Conservation (phyloP, 2,797 vertebrate genomes). For the Squalus acanthias region DNA sequence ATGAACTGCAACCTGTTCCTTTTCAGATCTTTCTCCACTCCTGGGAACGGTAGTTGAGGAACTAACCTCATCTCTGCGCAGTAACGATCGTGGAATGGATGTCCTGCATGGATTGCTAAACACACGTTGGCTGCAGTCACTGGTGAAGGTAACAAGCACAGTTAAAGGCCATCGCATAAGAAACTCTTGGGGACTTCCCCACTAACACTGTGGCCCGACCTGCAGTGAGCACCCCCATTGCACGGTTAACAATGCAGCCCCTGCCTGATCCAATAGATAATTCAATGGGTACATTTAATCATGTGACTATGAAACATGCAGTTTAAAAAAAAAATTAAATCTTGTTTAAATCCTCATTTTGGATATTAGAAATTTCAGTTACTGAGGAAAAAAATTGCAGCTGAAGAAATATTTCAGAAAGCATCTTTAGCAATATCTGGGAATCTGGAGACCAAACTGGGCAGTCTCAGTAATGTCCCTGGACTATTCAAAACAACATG, state of each 20-base stretch:
- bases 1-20: background rate
- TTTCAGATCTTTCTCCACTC: conserved; percentile 70
- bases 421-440: background rate
- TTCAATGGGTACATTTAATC: background rate
- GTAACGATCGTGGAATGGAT: conserved; percentile 69
- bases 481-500: no score
- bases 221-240: background rate
- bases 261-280: background rate
- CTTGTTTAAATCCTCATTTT: background rate
- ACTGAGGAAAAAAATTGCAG: background rate
- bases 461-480: background rate
- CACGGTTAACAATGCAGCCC: background rate
- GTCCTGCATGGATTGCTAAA: conserved; percentile 75
- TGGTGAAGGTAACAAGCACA: conserved; percentile 72
- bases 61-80: conserved; percentile 68
- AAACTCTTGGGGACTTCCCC: background rate
- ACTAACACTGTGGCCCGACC: background rate
- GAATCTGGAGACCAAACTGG: background rate
- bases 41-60: conserved; percentile 74
- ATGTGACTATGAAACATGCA: background rate
- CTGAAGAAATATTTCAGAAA: background rate
- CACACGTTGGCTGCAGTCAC: conserved; percentile 79
- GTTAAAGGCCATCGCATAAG: background rate
- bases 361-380: background rate
- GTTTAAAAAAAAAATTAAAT: no score